phyloP scores from a whole-genome alignment of 37 sponge, comb jelly and placozoan genomes.

The Oopsacas minuta region DNA sequence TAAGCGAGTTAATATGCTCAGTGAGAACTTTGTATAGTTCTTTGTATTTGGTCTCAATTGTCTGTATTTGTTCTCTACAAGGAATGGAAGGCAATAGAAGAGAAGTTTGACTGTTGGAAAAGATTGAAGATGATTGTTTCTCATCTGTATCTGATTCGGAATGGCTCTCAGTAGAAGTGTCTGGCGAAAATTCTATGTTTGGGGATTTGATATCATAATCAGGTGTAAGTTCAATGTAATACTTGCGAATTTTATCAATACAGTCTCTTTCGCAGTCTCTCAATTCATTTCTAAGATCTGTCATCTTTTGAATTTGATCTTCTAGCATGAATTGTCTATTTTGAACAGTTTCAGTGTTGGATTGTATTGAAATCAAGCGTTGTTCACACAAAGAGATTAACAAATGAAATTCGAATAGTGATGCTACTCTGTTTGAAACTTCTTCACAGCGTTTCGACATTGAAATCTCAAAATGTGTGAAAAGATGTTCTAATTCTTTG shows the following conservation, averaged over 20 bases:
- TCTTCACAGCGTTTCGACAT: neutral
- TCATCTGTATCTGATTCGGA: conserved; percentile 6
- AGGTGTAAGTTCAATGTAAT: neutral
- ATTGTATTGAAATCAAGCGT: neutral
- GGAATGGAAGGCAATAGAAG: neutral
- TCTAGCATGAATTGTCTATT: neutral
- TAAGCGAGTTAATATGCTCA: neutral
- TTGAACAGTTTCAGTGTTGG: neutral
- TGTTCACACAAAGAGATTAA: conserved; percentile 6
- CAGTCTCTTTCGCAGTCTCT: neutral
- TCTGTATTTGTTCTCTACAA: conserved; percentile 16
- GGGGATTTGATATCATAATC: neutral
- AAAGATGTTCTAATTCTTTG: neutral
- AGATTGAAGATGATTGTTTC: neutral
- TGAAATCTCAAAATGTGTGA: neutral
- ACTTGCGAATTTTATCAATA: neutral
- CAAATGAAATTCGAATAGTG: neutral
- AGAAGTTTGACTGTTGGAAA: neutral
- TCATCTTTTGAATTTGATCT: neutral
- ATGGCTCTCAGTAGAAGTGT: neutral
- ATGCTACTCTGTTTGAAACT: neutral
- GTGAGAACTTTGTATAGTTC: neutral
- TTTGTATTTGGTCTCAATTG: neutral
- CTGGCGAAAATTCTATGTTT: neutral
- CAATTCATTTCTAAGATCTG: neutral